A percentile compares a stretch with the other conserved stretches of the same genome.
Conservation (phyloP, 2,888 invertebrate genomes). For the Artemia sinica region DNA sequence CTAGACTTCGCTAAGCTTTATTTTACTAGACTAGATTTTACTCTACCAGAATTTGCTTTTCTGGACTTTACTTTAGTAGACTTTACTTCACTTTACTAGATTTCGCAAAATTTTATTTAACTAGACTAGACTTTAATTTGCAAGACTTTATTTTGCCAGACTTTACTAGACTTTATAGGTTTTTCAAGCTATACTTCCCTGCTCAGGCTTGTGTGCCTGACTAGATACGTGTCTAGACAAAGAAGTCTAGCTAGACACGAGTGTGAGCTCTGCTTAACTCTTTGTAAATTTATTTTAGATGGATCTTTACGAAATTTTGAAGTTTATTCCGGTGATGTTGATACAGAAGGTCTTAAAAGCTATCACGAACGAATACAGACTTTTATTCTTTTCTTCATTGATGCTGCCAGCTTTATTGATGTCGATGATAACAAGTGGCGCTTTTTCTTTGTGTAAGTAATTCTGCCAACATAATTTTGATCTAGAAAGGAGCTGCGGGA, state of each 20-base stretch:
- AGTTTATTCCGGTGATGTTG: conserved; percentile 57
- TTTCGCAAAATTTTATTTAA: too few relatives aligned
- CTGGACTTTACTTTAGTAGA: too few relatives aligned
- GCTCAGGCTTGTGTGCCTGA: too few relatives aligned
- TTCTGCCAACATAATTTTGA: conserved; percentile 27
- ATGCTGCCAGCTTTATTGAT: conserved; percentile 87
- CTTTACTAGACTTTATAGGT: not conserved
- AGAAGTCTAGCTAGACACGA: not conserved
- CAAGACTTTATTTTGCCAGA: too few relatives aligned
- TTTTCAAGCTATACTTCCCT: too few relatives aligned
- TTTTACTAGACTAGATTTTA: too few relatives aligned
- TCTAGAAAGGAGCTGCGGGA: conserved; percentile 32
- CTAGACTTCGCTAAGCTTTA: too few relatives aligned
- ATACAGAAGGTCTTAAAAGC: conserved; percentile 47
- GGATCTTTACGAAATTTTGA: conserved; percentile 40
- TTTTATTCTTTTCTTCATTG: conserved; percentile 84
- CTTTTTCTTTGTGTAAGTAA: conserved; percentile 39
- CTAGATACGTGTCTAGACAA: too few relatives aligned
- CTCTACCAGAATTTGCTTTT: too few relatives aligned
- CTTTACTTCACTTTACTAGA: too few relatives aligned
- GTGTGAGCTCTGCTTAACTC: conserved; percentile 22
- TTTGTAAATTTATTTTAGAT: conserved; percentile 14
- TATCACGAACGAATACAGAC: conserved; percentile 75
- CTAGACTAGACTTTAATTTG: too few relatives aligned
- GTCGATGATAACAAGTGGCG: conserved; percentile 80